Base-by-base conservation (phyloP, 2,797 vertebrate genomes). In the Salarias fasciatus region DNA sequence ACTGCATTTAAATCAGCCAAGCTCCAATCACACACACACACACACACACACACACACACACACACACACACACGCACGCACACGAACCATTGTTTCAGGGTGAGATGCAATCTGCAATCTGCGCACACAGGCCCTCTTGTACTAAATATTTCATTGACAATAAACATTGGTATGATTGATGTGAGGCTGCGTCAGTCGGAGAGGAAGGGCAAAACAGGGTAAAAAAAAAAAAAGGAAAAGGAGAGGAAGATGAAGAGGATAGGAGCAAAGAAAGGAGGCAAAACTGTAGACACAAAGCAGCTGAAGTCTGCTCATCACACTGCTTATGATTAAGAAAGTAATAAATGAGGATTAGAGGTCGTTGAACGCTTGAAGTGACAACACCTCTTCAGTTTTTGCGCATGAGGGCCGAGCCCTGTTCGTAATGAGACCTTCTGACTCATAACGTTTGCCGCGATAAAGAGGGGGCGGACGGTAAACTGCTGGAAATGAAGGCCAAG, bases 61-160 rank as follows among this genome's bases (percentile, higher is more conserved):
- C 8, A n/a, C 63, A 18, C 38, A 55, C 43, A 45, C 6, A 14
- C 43, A 38, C 10, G 0, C 36, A 8, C 9, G 10, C 56, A 52
- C 45, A 54, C 63, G 18, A 36, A 59, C 13, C 61, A 60, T 80
- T 78, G 79, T 88, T 78, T 67, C 56, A 52, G 68, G 65, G 58
- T 61, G 63, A 75, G 65, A 78, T 63, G 61, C 73, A 79, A 88
- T 83, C 74, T 72, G 70, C 60, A 74, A 63, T 75, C 73, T 54
- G 65, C 24, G 59, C 77, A 62, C 78, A 78, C 57, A 49, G 64
- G 62, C 68, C 48, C 52, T 41, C 35, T 42, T 43, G 13, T 74
- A 74, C 75, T 90, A 86, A 91, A 90, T 90, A 89, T 92, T 90
- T 88, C 59, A 89, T 82, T 61, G 77, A 84, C 79, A 87, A 89